Percentiles rank a stretch among this genome's conserved stretches.
Evolutionary conservation across 2,888 invertebrate genomes (phyloP).

Genomic region (Melinopterus prodromus): DNA sequence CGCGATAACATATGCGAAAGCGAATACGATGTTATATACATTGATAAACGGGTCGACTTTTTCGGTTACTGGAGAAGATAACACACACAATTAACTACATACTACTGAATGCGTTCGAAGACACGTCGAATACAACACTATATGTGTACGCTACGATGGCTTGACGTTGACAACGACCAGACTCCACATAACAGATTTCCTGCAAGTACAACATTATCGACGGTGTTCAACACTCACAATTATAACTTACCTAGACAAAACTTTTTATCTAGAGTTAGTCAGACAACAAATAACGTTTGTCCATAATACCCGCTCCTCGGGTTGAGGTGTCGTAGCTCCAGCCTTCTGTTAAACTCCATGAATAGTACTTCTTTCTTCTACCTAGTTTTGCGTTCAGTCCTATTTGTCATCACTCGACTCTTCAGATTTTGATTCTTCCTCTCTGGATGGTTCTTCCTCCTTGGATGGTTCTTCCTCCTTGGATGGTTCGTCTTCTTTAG

Average conservation of each 20-base stretch:
- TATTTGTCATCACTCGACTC: background rate
- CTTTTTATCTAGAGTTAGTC: background rate
- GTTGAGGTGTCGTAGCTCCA: background rate
- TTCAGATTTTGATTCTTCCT: background rate
- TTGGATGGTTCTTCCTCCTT: background rate
- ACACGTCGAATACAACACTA: background rate
- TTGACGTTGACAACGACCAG: background rate
- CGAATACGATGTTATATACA: background rate
- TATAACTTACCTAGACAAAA: background rate
- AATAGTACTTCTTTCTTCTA: background rate
- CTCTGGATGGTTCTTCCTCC: background rate
- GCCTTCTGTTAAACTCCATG: background rate
- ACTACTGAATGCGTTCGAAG: background rate
- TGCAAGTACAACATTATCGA: background rate
- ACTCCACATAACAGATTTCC: background rate
- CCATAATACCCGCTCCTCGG: too few species aligned
- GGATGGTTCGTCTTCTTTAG: background rate
- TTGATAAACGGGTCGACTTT: background rate
- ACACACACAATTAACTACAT: background rate
- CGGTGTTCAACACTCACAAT: background rate
- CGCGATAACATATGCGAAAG: background rate
- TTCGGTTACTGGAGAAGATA: background rate
- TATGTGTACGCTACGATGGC: background rate
- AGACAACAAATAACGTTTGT: too few species aligned
- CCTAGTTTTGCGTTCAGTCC: background rate